Conservation (phyloP, 2,113 vertebrate species). For the Pagrus major region DNA sequence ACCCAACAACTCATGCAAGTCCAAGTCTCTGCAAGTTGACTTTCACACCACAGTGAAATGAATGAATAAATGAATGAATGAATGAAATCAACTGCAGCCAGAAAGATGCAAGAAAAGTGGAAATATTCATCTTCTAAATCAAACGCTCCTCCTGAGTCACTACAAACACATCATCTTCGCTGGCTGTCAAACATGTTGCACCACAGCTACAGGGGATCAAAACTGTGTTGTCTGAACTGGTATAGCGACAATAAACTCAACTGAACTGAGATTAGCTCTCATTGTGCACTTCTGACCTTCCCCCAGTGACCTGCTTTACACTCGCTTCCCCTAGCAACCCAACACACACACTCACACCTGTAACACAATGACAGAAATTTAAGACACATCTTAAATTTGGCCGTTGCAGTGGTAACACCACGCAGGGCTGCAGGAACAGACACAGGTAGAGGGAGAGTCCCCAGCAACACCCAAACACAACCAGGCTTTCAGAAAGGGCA, state of each 20-base stretch:
- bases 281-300: not conserved
- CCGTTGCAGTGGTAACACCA: not conserved
- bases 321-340: not conserved
- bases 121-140: no score
- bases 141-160: no score
- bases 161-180: not conserved
- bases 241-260: no score
- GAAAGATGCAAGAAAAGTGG: not conserved
- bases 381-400: not conserved
- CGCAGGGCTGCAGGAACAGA: not conserved
- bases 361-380: not conserved
- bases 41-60: no score
- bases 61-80: not conserved
- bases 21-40: not conserved
- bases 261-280: conserved; percentile 10
- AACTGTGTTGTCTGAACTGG: no score
- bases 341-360: not conserved
- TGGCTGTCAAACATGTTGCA: not conserved
- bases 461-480: not conserved
- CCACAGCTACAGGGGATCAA: no score
- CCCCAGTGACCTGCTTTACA: not conserved
- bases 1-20: not conserved
- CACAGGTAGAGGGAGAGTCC: not conserved
- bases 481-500: not conserved
- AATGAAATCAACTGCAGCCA: not conserved